Percentiles rank a stretch among this genome's conserved stretches.
Evolutionary conservation across 2,797 vertebrate genomes (phyloP).

Genomic region (Toxotes lorentzi): DNA sequence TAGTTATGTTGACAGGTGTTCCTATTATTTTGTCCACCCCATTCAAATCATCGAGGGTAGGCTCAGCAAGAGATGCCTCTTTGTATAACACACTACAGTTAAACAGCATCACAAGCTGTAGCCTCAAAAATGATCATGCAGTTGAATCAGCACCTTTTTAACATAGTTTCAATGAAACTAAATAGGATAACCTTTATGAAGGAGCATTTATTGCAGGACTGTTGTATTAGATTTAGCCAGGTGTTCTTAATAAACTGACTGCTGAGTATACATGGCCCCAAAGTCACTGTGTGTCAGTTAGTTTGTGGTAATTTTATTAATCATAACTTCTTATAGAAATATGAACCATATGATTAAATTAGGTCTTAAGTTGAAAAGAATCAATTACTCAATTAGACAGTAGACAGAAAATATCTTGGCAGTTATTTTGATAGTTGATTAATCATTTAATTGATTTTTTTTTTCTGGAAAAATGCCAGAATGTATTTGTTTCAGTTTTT

Average conservation of each 20-base stretch:
- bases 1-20: background rate
- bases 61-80: background rate
- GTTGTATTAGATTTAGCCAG: background rate
- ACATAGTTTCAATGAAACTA: background rate
- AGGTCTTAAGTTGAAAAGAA: background rate
- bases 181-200: no score
- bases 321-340: background rate
- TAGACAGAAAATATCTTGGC: background rate
- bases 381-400: background rate
- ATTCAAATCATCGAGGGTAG: background rate
- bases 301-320: background rate
- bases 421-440: background rate
- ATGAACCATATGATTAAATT: background rate
- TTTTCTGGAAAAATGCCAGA: background rate
- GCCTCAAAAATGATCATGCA: no score
- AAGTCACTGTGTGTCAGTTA: no score
- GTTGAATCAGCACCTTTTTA: background rate
- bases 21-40: background rate
- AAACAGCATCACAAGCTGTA: no score
- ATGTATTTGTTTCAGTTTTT: no score
- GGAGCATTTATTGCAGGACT: background rate
- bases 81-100: background rate
- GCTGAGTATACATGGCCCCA: no score
- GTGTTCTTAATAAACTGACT: no score
- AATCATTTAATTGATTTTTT: background rate